Evolutionary conservation across 2,888 invertebrate genomes (phyloP).

Genomic region (Marasmarcha lunaedactyla): DNA sequence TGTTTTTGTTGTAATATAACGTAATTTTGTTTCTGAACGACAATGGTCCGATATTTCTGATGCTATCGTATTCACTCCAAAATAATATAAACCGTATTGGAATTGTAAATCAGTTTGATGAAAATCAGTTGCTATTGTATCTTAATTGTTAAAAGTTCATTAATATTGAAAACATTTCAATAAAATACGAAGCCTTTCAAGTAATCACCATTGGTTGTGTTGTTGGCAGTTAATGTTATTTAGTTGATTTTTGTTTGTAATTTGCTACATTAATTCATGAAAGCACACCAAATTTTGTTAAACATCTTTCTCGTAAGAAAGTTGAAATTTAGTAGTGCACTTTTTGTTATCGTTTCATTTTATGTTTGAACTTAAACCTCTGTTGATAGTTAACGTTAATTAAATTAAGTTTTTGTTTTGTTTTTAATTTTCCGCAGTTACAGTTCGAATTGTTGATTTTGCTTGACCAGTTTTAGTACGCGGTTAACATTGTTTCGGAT

Average conservation of each 20-base stretch:
- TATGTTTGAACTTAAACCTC: not conserved
- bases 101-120: slow-evolving; percentile 3
- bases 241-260: not conserved
- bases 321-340: not conserved
- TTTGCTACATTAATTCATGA: no score
- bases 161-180: not conserved
- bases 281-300: no score
- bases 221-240: no score
- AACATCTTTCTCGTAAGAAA: no score
- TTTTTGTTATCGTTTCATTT: slow-evolving; percentile 9
- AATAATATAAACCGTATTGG: slow-evolving; percentile 6
- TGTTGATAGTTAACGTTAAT: slow-evolving; percentile 15
- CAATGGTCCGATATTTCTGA: no score
- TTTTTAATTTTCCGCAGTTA: slow-evolving; percentile 4
- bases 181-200: no score
- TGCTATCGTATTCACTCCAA: no score
- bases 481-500: no score
- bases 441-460: slow-evolving; percentile 4
- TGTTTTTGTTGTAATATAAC: no score
- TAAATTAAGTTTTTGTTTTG: slow-evolving; percentile 17
- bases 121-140: not conserved
- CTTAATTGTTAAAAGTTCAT: not conserved
- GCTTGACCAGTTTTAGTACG: no score
- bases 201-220: no score
- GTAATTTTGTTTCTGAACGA: no score